Conservation (phyloP, 2,113 vertebrate genomes). For the Syngnathus typhle region DNA sequence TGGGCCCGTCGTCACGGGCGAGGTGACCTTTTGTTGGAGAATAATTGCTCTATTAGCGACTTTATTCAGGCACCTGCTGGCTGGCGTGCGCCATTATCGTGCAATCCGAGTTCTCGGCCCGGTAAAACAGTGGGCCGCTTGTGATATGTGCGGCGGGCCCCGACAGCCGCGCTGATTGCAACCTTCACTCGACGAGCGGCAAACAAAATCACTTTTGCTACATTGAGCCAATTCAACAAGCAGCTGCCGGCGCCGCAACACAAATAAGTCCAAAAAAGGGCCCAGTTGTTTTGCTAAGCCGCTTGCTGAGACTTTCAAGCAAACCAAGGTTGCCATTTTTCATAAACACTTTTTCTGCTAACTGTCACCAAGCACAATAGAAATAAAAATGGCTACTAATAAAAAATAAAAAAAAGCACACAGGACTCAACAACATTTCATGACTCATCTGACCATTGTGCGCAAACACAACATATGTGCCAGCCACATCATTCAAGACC, state of each 20-base stretch:
- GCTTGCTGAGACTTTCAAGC: too few species aligned
- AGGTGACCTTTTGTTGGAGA: conserved; percentile 75
- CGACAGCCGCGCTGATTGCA: not conserved
- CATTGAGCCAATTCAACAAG: not conserved
- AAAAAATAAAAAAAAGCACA: too few species aligned
- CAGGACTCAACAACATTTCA: too few species aligned
- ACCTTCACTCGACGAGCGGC: not conserved
- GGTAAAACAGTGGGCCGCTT: conserved; percentile 46
- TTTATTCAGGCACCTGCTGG: conserved; percentile 68
- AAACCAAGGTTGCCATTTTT: too few species aligned
- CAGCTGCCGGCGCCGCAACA: not conserved
- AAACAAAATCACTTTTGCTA: not conserved
- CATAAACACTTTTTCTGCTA: too few species aligned
- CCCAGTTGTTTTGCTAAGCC: too few species aligned
- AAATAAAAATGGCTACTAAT: too few species aligned
- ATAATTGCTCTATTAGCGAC: conserved; percentile 74
- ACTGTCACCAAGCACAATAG: too few species aligned
- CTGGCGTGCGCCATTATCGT: conserved; percentile 60
- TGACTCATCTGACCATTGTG: too few species aligned
- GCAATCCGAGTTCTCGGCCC: conserved; percentile 55
- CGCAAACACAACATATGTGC: too few species aligned
- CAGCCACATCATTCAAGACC: too few species aligned
- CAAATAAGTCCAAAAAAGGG: not conserved
- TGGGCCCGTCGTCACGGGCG: conserved; percentile 61
- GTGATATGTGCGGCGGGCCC: conserved; percentile 39